Evolutionary conservation across 1,140 invertebrate species (phyloP), one percentile per base, ranked within the genome.

Genomic region (Drosophila malerkotliana): DNA sequence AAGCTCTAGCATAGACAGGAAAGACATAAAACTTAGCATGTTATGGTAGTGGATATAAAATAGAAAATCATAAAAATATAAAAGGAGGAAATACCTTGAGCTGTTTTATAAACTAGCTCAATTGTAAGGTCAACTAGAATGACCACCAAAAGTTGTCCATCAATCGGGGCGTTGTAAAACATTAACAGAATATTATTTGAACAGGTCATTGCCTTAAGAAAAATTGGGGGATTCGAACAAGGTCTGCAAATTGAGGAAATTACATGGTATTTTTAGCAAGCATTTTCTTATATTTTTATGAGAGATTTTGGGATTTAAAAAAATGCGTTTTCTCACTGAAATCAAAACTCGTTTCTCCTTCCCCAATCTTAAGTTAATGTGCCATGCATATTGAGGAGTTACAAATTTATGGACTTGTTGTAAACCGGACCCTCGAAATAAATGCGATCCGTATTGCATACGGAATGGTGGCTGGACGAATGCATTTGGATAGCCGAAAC

Each of bases 401-500:
- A 15, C 39, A 74, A 81, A 87, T 81, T 73, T 77, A 56, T 68
- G 32, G 52, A 56, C 77, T 58, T 72, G 61, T 81, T 69, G 47
- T 67, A 75, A 85, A 85, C 82, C 74, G 82, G 82, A 78, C 73
- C 58, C 77, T 41, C 58, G 14, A 47, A 79, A 47, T 64, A 59
- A 54, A 66, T 48, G 48, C 28, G 37, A 30, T 32, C 52, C 63
- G 56, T 51, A 76, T 49, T 60, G 44, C 72, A 74, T 71, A 62
- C 52, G 52, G 51, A 49, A 51, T 71, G 52, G 41, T 48, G 51
- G 14, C 18, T 64, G 44, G 21, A 18, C 37, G 55, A 76, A 76
- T 69, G 52, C 63, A 51, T 55, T 62, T 34, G 34, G 39, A 67
- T 34, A 58, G 41, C 24, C 56, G 45, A 64, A 74, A 74, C 72